Conservation (phyloP, 2,888 invertebrate species). For the Cacoxenus indagator region DNA sequence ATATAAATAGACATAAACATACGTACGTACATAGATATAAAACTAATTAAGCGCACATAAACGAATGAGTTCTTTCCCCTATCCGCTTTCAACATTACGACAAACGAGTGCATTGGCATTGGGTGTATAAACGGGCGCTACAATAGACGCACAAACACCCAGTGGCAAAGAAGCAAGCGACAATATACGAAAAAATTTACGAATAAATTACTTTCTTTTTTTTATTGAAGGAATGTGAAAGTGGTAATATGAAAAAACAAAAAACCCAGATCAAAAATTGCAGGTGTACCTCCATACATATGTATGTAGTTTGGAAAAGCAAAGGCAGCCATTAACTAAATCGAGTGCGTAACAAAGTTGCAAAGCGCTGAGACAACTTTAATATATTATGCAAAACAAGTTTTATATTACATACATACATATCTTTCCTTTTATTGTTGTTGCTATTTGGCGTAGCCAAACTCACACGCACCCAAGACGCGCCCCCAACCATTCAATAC, state of each 20-base stretch:
- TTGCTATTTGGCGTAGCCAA: background rate
- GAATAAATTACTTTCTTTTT: background rate
- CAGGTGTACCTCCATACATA: too few relatives aligned
- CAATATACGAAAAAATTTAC: background rate
- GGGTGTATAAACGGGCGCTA: conserved; percentile 30
- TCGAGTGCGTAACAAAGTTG: conserved; percentile 32
- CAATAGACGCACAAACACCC: background rate
- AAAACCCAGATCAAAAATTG: too few relatives aligned
- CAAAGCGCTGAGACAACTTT: conserved; percentile 1
- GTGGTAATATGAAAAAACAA: conserved; percentile 41
- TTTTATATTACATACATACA: too few relatives aligned
- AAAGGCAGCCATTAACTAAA: conserved; percentile 5
- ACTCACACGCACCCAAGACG: conserved; percentile 2
- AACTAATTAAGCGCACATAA: conserved; percentile 37
- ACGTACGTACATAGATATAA: conserved; percentile 38
- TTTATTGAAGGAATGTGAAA: conserved; percentile 50
- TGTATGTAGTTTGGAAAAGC: too few relatives aligned
- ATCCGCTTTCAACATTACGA: too few relatives aligned
- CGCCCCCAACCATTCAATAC: conserved; percentile 8
- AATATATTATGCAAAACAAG: conserved; percentile 38
- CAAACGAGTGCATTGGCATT: background rate
- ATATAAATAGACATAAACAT: conserved; percentile 21
- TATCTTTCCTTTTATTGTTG: background rate
- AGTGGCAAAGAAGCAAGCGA: conserved; percentile 41
- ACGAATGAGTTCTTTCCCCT: background rate